A percentile compares a stretch with the other conserved stretches of the same genome.
phyloP scores from a whole-genome alignment of 2,888 invertebrate genomes.

The Serripes groenlandicus region DNA sequence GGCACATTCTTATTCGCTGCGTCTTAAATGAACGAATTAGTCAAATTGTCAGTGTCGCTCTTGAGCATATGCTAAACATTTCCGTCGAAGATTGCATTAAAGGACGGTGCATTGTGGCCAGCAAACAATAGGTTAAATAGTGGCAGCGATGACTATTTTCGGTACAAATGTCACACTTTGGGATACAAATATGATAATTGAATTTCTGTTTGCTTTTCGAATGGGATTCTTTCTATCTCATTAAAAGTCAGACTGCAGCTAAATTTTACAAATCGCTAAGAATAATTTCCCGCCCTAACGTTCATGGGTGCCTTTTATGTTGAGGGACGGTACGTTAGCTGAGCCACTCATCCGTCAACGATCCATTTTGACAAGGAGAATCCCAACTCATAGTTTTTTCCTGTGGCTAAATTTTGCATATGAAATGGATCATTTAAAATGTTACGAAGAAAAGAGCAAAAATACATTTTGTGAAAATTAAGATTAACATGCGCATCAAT shows the following conservation, averaged over 20 bases:
- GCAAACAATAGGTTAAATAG: conserved; percentile 41
- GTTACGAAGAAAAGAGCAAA: too few species aligned
- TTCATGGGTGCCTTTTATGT: conserved; percentile 55
- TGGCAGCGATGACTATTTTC: conserved; percentile 49
- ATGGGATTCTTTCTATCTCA: conserved; percentile 68
- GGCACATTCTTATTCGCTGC: neutral
- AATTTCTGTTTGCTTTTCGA: conserved; percentile 69
- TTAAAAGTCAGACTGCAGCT: conserved; percentile 68
- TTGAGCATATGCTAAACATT: conserved; percentile 65
- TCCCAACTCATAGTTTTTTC: conserved; percentile 66
- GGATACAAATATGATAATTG: conserved; percentile 67
- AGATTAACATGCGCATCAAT: too few species aligned
- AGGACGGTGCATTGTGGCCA: conserved; percentile 30
- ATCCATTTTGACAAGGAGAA: conserved; percentile 65
- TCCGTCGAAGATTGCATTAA: conserved; percentile 49
- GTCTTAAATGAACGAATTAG: conserved; percentile 48
- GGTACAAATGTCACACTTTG: conserved; percentile 56
- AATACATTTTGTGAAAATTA: too few species aligned
- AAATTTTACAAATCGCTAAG: conserved; percentile 71
- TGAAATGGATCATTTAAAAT: too few species aligned
- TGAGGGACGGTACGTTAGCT: conserved; percentile 58
- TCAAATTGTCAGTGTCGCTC: conserved; percentile 17
- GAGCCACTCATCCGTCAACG: conserved; percentile 47
- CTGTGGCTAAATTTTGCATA: conserved; percentile 64
- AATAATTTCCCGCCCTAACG: conserved; percentile 67